Percentiles rank a stretch among this genome's conserved stretches.
phyloP scores from a whole-genome alignment of 1,140 invertebrate species.

The Ceratosolen fusciceps region DNA sequence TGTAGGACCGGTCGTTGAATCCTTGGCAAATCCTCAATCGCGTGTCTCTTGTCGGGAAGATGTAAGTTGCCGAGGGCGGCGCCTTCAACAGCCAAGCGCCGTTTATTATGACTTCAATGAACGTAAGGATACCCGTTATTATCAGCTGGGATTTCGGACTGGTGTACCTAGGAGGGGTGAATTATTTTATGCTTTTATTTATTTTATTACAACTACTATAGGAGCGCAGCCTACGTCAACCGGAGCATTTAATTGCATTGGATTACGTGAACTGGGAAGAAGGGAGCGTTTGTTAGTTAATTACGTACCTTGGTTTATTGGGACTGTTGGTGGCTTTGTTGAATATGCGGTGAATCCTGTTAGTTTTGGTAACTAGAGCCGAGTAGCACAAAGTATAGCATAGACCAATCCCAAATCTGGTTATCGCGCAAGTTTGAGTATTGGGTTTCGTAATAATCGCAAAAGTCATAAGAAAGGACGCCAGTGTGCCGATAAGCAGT shows the following conservation, averaged over 20 bases:
- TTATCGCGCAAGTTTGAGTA: slow-evolving; percentile 69
- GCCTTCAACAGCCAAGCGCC: slow-evolving; percentile 70
- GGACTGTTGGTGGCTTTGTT: slow-evolving; percentile 61
- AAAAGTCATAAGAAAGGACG: slow-evolving; percentile 75
- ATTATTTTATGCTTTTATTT: no score
- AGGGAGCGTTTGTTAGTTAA: no score
- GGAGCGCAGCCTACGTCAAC: no score
- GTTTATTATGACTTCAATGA: slow-evolving; percentile 73
- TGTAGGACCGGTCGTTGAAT: slow-evolving; percentile 72
- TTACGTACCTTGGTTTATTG: slow-evolving; percentile 60
- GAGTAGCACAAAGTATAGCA: slow-evolving; percentile 75
- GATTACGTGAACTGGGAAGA: no score
- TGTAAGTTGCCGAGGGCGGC: slow-evolving; percentile 66
- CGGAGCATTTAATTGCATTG: no score
- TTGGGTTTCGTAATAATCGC: slow-evolving; percentile 72
- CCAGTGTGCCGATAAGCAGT: slow-evolving; percentile 68
- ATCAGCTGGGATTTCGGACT: slow-evolving; percentile 73
- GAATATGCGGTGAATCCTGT: slow-evolving; percentile 75
- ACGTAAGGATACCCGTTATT: slow-evolving; percentile 72
- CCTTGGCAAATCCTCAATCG: slow-evolving; percentile 70
- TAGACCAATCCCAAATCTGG: slow-evolving; percentile 73
- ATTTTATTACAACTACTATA: no score
- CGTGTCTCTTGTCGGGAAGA: slow-evolving; percentile 67
- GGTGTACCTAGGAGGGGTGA: slow-evolving; percentile 64
- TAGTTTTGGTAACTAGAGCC: slow-evolving; percentile 75